These are phyloP conservation scores for Eira barbara DNA, from an alignment of 2,113 vertebrate genomes.

Conservation along the genomic window DNA sequence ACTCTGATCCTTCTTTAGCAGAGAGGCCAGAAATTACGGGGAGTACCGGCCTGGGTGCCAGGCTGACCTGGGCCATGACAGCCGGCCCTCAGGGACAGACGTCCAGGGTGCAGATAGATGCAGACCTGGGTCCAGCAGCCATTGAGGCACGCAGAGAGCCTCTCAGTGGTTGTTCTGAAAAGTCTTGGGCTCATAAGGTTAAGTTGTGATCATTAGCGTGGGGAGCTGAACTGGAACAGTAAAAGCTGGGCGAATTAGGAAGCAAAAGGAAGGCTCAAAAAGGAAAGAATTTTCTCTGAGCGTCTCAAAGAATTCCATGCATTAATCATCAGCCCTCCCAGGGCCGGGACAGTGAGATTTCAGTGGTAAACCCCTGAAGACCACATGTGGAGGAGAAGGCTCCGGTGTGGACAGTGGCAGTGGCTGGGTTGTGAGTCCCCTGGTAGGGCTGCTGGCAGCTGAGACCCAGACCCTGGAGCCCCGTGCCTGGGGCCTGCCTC, in stretches of 20 bases:
- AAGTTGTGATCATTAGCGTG: background rate
- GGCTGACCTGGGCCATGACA: too few relatives aligned
- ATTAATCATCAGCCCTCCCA: background rate
- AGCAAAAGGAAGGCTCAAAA: background rate
- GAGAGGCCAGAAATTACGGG: accelerated
- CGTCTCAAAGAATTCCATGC: background rate
- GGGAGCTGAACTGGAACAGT: background rate
- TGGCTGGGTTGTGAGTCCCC: accelerated
- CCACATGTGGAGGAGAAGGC: accelerated
- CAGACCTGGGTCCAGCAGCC: background rate
- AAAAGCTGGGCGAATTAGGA: background rate
- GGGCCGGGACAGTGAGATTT: background rate
- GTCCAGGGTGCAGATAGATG: background rate
- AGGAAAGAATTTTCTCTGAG: background rate
- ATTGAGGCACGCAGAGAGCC: background rate
- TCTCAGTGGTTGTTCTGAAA: background rate
- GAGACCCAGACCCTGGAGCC: background rate
- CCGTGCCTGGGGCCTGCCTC: background rate
- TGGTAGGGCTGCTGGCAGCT: too few relatives aligned
- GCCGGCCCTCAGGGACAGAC: background rate
- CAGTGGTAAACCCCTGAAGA: background rate
- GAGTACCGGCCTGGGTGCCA: too few relatives aligned
- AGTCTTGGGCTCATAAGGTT: background rate
- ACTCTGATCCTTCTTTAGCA: background rate
- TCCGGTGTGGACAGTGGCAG: accelerated